phyloP scores from a whole-genome alignment of 2,888 invertebrate genomes.

The Pollenia angustigena region DNA sequence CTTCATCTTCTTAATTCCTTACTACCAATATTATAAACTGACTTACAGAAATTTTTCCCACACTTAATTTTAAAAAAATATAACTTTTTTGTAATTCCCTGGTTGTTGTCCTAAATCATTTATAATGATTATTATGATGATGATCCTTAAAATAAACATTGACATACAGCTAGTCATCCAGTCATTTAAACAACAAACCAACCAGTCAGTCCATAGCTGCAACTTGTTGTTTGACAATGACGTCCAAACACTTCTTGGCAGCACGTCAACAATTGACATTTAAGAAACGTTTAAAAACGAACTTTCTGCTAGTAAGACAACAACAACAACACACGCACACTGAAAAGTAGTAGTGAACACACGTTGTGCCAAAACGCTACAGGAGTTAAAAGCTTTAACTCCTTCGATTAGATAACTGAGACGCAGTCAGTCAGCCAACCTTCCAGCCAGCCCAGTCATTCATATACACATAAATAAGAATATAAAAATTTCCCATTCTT shows the following conservation, averaged over 20 bases:
- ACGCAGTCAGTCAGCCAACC: slow-evolving; percentile 26
- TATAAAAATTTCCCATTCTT: not conserved
- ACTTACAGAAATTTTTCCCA: slow-evolving; percentile 35
- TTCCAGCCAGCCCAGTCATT: slow-evolving; percentile 5
- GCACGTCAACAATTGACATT: slow-evolving; percentile 66
- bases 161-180: slow-evolving; percentile 44
- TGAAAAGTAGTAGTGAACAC: slow-evolving; percentile 32
- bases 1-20: too few species aligned
- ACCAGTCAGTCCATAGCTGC: slow-evolving; percentile 30
- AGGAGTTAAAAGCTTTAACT: slow-evolving; percentile 65
- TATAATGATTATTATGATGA: slow-evolving; percentile 51
- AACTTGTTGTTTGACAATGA: slow-evolving; percentile 55
- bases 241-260: slow-evolving; percentile 68
- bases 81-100: slow-evolving; percentile 10
- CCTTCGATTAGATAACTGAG: slow-evolving; percentile 48
- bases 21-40: too few species aligned
- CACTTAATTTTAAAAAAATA: slow-evolving; percentile 38
- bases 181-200: slow-evolving; percentile 24
- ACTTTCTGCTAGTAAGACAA: not conserved
- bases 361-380: slow-evolving; percentile 52
- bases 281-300: slow-evolving; percentile 25
- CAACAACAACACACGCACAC: not conserved
- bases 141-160: slow-evolving; percentile 61
- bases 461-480: not conserved
- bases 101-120: slow-evolving; percentile 62